Base-by-base conservation (phyloP, 2,113 vertebrate species). In the Cairina moschata region DNA sequence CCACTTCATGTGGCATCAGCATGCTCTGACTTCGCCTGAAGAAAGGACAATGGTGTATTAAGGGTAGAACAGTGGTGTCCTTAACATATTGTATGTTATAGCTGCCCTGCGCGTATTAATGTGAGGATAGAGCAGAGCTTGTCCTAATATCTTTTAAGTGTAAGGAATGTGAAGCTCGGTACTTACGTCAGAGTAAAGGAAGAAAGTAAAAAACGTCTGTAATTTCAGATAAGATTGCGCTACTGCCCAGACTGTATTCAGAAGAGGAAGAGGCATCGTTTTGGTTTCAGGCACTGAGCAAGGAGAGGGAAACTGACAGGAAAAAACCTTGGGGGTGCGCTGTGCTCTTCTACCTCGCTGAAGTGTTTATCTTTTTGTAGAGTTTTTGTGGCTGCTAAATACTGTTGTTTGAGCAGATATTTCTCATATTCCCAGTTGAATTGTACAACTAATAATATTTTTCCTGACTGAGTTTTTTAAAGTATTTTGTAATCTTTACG, bases 1-100 rank as follows among this genome's bases (percentile, higher is more conserved):
- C 22, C 29, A 6, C 69, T 60, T 20, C 20, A 0, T 18, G 1
- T 3, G 65, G 40, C 66, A 25, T 13, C 21, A 1, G 1, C 32
- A 6, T 17, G 8, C 36, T 36, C 36, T 69, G 54, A 15, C 44
- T 76, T 38, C 48, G 5, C 22, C 11, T 13, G 2, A 28, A 12
- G 56, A 0, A 38, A 17, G 76, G 34, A 28, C 18, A 8, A 0
- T 17, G 40, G 81, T 54, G 42, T 17, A 12, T 6, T 18, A 11
- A 3, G 26, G 78, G 71, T 40, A 55, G 31, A 52, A 11, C 50
- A 34, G 2, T 1, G n/a, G 40, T n/a, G 14, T 28, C 46, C 62
- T 31, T n/a, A 26, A 11, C 34, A 4, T 8, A 1, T 6, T 32
- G 0, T 9, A 1, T 13, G 48, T 44, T 78, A 0, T 4, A 32